Base-by-base conservation (phyloP, 2,888 invertebrate species). In the Lycophotia porphyrea region DNA sequence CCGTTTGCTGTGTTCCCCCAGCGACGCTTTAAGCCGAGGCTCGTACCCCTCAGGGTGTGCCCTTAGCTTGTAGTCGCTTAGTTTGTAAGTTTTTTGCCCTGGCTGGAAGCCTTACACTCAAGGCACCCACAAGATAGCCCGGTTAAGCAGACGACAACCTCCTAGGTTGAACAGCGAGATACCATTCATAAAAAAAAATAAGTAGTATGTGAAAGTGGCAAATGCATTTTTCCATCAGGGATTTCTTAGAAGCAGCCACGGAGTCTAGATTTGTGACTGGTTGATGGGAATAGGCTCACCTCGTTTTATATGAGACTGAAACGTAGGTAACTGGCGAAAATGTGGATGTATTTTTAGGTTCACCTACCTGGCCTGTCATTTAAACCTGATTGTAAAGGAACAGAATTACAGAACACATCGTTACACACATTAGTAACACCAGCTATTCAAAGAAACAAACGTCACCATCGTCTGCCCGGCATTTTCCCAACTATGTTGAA, bases 371-470 rank as follows among this genome's bases (percentile, higher is more conserved):
- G 13, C n/a, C 52, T 1, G n/a, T n/a, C n/a, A n/a, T 11, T n/a
- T 4, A 13, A 2, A n/a, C n/a, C n/a, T 52, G 11, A 1, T 49
- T 49, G 49, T 49, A n/a, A 49, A n/a, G 49, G 49, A 52, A 13
- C 52, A 52, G 11, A 49, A 52, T 52, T 52, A 52, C 52, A n/a
- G n/a, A 52, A n/a, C n/a, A n/a, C 52, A n/a, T 49, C 49, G 11
- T n/a, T 27, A 5, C 13, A 55, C 55, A 31, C 31, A 36, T 61
- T 24, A 36, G 34, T 13, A 61, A 64, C 44, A 70, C 52, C 42
- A 61, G 60, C 15, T 65, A 65, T 71, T 39, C 15, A 64, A 58
- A 78, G 47, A 49, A 72, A 42, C 58, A 52, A 72, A 36, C 49
- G 47, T 66, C 3, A 49, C 18, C 24, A 24, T 49, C 21, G 9